Percentiles rank a stretch among this genome's conserved stretches.
These are phyloP conservation scores for Melanocharis versteri DNA, from an alignment of 2,113 vertebrate genomes.

Conservation along the genomic window DNA sequence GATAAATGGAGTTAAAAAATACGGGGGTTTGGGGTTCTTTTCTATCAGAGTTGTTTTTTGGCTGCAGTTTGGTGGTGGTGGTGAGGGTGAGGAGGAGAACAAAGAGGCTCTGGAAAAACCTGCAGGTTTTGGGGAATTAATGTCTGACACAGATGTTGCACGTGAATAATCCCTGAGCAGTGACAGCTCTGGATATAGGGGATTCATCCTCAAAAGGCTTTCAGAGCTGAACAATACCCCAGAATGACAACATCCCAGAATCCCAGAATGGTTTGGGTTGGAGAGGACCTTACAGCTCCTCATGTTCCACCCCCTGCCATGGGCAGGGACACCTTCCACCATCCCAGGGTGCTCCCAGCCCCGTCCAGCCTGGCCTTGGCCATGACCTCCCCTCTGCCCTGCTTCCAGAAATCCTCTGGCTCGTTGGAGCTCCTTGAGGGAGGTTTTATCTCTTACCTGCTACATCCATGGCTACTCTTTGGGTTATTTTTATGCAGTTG, in stretches of 20 bases:
- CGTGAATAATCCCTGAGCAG: background rate
- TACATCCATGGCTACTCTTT: background rate
- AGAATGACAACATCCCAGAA: background rate
- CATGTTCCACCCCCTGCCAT: background rate
- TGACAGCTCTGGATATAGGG: rapidly evolving
- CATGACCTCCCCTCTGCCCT: background rate
- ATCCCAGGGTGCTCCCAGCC: background rate
- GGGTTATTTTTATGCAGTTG: background rate
- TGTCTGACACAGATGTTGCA: background rate
- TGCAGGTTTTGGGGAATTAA: background rate
- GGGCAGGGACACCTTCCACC: background rate
- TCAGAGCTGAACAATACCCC: background rate
- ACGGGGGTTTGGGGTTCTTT: rapidly evolving
- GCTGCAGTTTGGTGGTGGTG: background rate
- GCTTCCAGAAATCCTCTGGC: background rate
- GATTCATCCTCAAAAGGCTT: background rate
- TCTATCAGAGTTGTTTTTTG: background rate
- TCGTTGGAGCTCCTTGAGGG: background rate
- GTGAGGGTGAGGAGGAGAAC: background rate
- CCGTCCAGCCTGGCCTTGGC: background rate
- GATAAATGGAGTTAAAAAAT: background rate
- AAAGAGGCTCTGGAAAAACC: background rate
- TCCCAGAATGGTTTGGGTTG: background rate
- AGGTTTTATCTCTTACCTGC: background rate
- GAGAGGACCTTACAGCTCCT: background rate